Percentiles rank a stretch among this genome's conserved stretches.
These are phyloP conservation scores for Mechanitis mazaeus DNA, from an alignment of 2,888 invertebrate genomes.

Conservation along the genomic window DNA sequence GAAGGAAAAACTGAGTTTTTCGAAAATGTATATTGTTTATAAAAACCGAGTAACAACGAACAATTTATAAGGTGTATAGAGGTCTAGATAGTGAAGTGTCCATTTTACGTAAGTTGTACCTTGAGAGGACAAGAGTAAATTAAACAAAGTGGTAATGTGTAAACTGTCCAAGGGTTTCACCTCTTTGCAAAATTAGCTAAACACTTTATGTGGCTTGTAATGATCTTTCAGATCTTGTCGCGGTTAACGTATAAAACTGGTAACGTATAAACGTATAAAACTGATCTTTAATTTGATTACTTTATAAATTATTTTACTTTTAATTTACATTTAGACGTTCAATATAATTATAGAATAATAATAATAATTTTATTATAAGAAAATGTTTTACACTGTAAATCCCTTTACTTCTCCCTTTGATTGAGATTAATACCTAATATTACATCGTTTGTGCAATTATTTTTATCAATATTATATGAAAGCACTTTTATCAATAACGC, in stretches of 20 bases:
- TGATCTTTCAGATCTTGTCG: slow-evolving; percentile 4
- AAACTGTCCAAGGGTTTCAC: slow-evolving; percentile 12
- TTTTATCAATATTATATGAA: neutral
- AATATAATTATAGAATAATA: too few relatives aligned
- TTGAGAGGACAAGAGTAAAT: slow-evolving; percentile 19
- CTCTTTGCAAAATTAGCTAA: slow-evolving; percentile 18
- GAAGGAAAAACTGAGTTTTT: too few relatives aligned
- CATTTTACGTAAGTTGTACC: slow-evolving; percentile 21
- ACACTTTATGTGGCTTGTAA: slow-evolving; percentile 18
- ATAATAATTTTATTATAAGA: too few relatives aligned
- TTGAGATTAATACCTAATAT: slow-evolving; percentile 19
- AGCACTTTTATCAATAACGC: slow-evolving; percentile 57
- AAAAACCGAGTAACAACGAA: neutral
- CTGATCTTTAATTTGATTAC: too few relatives aligned
- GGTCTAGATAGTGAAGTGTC: slow-evolving; percentile 18
- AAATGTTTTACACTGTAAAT: too few relatives aligned
- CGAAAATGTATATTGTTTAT: neutral
- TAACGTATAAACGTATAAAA: too few relatives aligned
- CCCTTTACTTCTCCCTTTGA: slow-evolving; percentile 3
- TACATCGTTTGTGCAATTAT: slow-evolving; percentile 23
- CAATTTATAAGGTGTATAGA: slow-evolving; percentile 13
- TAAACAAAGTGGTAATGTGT: slow-evolving; percentile 22
- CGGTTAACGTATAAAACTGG: too few relatives aligned
- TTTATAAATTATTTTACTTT: too few relatives aligned
- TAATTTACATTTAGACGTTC: too few relatives aligned